Base-by-base conservation (phyloP, 2,888 invertebrate genomes). In the Chirona hameri region DNA sequence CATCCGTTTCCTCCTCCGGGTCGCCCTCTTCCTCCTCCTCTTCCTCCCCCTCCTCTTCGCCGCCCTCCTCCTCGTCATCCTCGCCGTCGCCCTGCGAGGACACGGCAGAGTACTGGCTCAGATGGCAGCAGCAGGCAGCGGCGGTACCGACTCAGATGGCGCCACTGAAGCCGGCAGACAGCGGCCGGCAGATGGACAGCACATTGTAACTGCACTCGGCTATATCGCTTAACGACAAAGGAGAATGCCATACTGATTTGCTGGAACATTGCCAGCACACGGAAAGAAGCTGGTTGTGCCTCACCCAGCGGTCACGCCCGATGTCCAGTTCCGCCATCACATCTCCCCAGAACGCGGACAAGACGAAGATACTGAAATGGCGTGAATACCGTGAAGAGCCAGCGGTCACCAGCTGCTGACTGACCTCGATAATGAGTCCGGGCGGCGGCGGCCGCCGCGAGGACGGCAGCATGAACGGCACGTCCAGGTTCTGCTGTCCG, bases 401-500 rank as follows among this genome's bases (percentile, higher is more conserved):
- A 39, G 39, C 39, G 39, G 39, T 5, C 39, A 7, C 39, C 39
- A 39, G 39, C 39, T 39, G 39, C 39, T 39, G 39, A 14, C 76
- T 46, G 24, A 76, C 76, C 39, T 76, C 76, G 24, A 76, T 10
- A 7, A 76, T 12, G 76, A 76, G 39, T 9, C 46, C 76, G 24
- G 76, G 76, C 39, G 76, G 76, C 76, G 76, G 76, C 39, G 76
- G 39, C 76, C 46, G 76, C 76, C 7, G 18, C 24, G 80, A n/a
- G 14, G 80, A 80, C n/a, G 80, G 80, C 52, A 80, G 27, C 80
- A 80, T 80, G 80, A 80, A 80, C 27, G 80, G 80, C 52, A 80
- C 52, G 52, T 80, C 80, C 52, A 80, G 80, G 52, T 80, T 80
- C 52, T 52, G 14, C 52, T 80, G 80, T 27, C 80, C 80, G 27